A percentile compares a stretch with the other conserved stretches of the same genome.
Evolutionary conservation across 2,797 vertebrate genomes (phyloP).

Genomic region (Sebastes dallii): DNA sequence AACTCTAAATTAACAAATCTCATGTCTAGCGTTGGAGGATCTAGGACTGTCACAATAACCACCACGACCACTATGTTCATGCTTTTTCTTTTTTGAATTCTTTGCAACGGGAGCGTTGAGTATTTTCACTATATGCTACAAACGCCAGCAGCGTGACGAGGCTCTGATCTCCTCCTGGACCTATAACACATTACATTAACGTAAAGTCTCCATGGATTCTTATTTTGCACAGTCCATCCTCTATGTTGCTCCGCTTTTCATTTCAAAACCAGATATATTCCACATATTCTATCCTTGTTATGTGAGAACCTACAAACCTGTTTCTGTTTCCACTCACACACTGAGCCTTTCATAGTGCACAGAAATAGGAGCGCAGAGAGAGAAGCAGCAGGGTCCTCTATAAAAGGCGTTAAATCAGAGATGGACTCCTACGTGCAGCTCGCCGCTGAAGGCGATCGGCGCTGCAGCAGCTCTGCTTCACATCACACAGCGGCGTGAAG

Average conservation of each 20-base stretch:
- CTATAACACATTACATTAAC: no score
- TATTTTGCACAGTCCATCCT: neutral
- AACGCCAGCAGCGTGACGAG: no score
- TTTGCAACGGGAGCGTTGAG: no score
- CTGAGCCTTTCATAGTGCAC: neutral
- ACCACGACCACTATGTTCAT: no score
- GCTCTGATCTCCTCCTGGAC: no score
- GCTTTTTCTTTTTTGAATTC: no score
- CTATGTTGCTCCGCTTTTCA: neutral
- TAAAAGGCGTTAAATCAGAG: conserved; percentile 40
- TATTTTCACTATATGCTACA: no score
- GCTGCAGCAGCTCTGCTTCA: conserved; percentile 5
- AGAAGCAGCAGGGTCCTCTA: conserved; percentile 26
- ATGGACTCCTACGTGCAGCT: conserved; percentile 33
- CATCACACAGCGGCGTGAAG: neutral
- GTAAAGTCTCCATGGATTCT: neutral
- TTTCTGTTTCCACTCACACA: neutral
- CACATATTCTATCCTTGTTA: neutral
- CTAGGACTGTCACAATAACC: no score
- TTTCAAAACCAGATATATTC: neutral
- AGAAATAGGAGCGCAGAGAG: conserved; percentile 5
- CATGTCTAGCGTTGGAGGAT: no score
- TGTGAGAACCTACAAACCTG: neutral
- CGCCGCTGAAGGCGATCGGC: conserved; percentile 4
- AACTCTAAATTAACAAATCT: no score